Conservation (phyloP, 2,888 invertebrate genomes). For the Pyrocoelia pectoralis region DNA sequence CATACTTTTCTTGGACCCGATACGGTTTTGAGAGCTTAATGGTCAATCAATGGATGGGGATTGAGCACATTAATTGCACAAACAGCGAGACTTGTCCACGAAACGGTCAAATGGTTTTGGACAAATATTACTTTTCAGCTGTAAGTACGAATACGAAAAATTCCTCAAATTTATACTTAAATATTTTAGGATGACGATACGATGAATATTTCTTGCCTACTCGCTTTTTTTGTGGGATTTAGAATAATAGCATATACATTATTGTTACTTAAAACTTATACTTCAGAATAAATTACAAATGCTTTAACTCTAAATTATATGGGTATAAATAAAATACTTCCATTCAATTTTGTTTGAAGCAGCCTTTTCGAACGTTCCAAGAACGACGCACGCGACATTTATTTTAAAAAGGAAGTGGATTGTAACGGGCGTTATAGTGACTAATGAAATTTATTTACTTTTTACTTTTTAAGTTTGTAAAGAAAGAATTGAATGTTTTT, state of each 20-base stretch:
- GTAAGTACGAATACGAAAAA: conserved; percentile 57
- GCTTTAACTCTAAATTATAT: too few species aligned
- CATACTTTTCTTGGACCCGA: conserved; percentile 90
- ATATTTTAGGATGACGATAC: too few species aligned
- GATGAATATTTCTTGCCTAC: conserved; percentile 15
- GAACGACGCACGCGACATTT: too few species aligned
- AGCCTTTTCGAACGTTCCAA: too few species aligned
- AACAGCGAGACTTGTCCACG: conserved; percentile 48
- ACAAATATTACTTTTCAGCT: conserved; percentile 79
- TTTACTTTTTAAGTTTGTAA: too few species aligned
- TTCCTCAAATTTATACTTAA: too few species aligned
- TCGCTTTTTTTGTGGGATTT: conserved; percentile 11
- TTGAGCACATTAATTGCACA: conserved; percentile 76
- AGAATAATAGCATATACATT: conserved; percentile 16
- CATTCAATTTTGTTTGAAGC: too few species aligned
- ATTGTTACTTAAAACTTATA: conserved; percentile 13
- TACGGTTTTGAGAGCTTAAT: conserved; percentile 89
- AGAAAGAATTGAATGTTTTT: too few species aligned
- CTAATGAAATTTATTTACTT: too few species aligned
- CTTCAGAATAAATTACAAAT: not conserved
- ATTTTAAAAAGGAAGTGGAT: too few species aligned
- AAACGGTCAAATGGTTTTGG: conserved; percentile 79
- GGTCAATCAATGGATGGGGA: conserved; percentile 87
- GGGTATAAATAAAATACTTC: too few species aligned
- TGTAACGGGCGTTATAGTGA: too few species aligned